phyloP scores from a whole-genome alignment of 2,888 invertebrate species.

The Pollenia amentaria region DNA sequence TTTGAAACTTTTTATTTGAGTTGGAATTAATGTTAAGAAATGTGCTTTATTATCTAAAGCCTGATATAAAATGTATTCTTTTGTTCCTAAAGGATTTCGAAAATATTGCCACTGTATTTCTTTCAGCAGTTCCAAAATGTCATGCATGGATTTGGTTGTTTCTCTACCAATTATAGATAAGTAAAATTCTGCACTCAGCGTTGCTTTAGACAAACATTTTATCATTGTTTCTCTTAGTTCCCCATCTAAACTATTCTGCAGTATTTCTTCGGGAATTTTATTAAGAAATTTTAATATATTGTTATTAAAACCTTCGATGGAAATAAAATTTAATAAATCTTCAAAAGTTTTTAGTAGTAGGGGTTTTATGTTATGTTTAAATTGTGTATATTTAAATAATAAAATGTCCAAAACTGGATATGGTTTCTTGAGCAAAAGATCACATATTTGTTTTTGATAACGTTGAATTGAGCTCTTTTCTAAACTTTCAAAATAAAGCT shows the following conservation, averaged over 20 bases:
- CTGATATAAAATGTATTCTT: constrained; percentile 78
- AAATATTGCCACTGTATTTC: constrained; percentile 71
- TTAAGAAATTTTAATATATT: constrained; percentile 78
- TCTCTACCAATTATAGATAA: constrained; percentile 78
- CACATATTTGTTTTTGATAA: constrained; percentile 60
- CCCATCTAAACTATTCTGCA: constrained; percentile 73
- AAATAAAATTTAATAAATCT: constrained; percentile 51
- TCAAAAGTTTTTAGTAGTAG: constrained; percentile 52
- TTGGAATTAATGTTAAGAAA: constrained; percentile 79
- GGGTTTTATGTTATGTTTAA: constrained; percentile 55
- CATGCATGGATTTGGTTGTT: constrained; percentile 76
- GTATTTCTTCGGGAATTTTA: constrained; percentile 77
- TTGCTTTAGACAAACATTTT: constrained; percentile 54
- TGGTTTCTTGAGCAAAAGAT: constrained; percentile 52
- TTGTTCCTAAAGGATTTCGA: constrained; percentile 75
- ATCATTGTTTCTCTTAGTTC: constrained; percentile 66
- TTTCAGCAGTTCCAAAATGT: constrained; percentile 73
- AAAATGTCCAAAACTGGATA: constrained; percentile 69
- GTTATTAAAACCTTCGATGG: constrained; percentile 61
- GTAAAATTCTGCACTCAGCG: constrained; percentile 75
- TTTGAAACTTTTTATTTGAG: constrained; percentile 76
- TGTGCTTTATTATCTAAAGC: constrained; percentile 78
- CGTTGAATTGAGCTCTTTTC: constrained; percentile 34
- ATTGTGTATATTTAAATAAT: constrained; percentile 56
- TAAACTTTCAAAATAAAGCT: constrained; percentile 54